Conservation (phyloP, 2,113 vertebrate genomes). For the Menura novaehollandiae region DNA sequence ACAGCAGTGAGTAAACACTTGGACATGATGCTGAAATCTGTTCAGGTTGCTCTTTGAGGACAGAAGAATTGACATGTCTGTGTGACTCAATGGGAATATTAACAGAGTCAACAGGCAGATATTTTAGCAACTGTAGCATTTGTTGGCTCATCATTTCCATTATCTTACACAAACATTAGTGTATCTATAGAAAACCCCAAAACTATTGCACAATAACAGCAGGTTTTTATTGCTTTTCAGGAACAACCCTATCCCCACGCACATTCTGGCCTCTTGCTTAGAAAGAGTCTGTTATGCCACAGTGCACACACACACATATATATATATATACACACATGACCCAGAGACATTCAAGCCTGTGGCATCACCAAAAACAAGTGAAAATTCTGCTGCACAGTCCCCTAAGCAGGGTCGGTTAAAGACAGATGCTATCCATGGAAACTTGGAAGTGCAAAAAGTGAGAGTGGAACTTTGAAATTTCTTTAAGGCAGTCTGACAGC, state of each 20-base stretch:
- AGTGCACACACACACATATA: neutral
- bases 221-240: neutral
- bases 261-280: neutral
- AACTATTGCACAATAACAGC: neutral
- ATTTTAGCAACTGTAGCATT: neutral
- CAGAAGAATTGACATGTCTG: neutral
- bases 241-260: neutral
- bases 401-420: neutral
- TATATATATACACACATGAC: rapidly evolving
- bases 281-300: neutral
- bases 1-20: neutral
- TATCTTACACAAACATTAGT: neutral
- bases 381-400: neutral
- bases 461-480: neutral
- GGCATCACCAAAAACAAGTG: neutral
- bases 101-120: neutral
- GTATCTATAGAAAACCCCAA: neutral
- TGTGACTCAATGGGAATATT: neutral
- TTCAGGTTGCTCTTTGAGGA: neutral
- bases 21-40: neutral
- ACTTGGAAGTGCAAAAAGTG: neutral
- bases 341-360: neutral
- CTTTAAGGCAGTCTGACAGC: neutral
- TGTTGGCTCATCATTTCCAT: neutral
- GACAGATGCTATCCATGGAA: neutral